These are phyloP conservation scores for Aotus griseimembra DNA, from an alignment of 2,797 vertebrate species.

Conservation along the genomic window DNA sequence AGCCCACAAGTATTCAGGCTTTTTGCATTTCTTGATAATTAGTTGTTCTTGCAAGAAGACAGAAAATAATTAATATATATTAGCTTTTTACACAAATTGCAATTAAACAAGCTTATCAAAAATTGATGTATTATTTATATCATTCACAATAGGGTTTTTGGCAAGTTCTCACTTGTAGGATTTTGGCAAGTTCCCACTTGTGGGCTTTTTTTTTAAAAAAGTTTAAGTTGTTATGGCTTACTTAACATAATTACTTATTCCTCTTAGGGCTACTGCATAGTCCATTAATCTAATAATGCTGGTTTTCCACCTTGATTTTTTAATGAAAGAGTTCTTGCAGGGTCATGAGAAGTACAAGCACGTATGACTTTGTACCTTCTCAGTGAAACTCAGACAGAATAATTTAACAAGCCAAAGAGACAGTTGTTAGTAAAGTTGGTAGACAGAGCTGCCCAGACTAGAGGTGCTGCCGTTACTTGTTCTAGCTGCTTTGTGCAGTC, in stretches of 20 bases:
- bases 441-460: background rate
- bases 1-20: background rate
- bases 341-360: slow-evolving; percentile 48
- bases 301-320: slow-evolving; percentile 41
- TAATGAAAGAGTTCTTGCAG: slow-evolving; percentile 57
- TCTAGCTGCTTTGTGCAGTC: background rate
- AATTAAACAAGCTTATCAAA: slow-evolving; percentile 37
- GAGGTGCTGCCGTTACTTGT: background rate
- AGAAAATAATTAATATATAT: slow-evolving; percentile 39
- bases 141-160: slow-evolving; percentile 37
- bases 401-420: slow-evolving; percentile 6
- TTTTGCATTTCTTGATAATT: background rate
- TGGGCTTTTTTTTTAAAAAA: background rate
- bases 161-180: background rate
- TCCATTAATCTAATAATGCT: slow-evolving; percentile 62
- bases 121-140: background rate
- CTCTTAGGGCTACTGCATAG: slow-evolving; percentile 42
- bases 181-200: background rate
- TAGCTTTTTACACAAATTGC: background rate
- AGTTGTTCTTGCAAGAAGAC: background rate
- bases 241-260: slow-evolving; percentile 60
- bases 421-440: background rate
- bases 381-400: slow-evolving; percentile 41
- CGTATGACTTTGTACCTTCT: slow-evolving; percentile 13
- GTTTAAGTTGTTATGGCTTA: slow-evolving; percentile 52